Evolutionary conservation across 2,113 vertebrate genomes (phyloP).

Genomic region (Columba janthina): DNA sequence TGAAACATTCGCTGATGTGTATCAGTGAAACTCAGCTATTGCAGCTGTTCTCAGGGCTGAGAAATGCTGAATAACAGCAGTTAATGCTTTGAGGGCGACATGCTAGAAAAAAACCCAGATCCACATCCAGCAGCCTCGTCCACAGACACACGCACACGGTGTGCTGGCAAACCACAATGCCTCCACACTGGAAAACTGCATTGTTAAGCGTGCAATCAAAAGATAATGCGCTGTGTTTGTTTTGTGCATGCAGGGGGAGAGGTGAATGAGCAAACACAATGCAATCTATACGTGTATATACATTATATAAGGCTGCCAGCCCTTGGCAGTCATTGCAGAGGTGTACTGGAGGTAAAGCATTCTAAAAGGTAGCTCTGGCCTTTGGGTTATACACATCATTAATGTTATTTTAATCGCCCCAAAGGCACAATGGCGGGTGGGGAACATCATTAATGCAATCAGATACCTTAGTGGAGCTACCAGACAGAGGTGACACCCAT

Average conservation of each 20-base stretch:
- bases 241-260: fast-evolving
- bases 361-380: not conserved
- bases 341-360: not conserved
- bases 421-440: not conserved
- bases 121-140: not conserved
- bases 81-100: not conserved
- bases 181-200: too few relatives aligned
- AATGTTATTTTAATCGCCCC: not conserved
- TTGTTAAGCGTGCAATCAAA: too few relatives aligned
- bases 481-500: not conserved
- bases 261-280: not conserved
- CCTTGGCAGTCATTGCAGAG: not conserved
- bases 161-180: not conserved
- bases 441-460: not conserved
- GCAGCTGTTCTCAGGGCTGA: not conserved
- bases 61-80: not conserved
- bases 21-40: not conserved
- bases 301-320: not conserved
- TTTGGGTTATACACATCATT: not conserved
- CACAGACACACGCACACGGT: fast-evolving
- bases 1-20: not conserved
- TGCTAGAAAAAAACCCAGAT: not conserved
- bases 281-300: not conserved
- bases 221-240: not conserved
- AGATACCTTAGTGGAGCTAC: not conserved